Base-by-base conservation (phyloP, 2,888 invertebrate genomes). In the Willowsia nigromaculata region DNA sequence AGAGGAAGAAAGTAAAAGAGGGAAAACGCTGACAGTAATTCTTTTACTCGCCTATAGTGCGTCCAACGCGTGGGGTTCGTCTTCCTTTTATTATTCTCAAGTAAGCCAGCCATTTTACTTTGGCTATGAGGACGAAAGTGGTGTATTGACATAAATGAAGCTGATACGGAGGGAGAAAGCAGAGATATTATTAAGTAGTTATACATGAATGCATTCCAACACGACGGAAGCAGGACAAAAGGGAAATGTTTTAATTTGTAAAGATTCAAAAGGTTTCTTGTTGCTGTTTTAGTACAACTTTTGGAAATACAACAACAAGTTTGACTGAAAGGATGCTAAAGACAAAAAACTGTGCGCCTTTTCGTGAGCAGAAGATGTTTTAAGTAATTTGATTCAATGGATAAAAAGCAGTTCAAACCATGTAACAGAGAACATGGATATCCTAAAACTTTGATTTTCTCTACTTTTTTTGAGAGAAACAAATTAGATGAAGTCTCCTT, bases 321-420 rank as follows among this genome's bases (percentile, higher is more conserved):
- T 15, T 18, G 15, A 22, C 43, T 65, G 65, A 13, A 82, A 47
- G 22, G 43, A 59, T 80, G 6, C 80, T 2, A 25, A 18, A 50
- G 59, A 47, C 27, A 82, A 43, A 59, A 80, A 65, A 65, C 11
- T 27, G 59, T n/a, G n/a, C 15, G 27, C 2, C n/a, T 74, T 62
- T 65, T 43, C 50, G 25, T 65, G 30, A 18, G 40, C 40, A 9
- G 59, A 22, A 43, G 13, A 43, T 22, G 2, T 37, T 18, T 18
- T 47, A 65, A 27, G 59, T 59, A 81, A 82, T 82, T 82, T 82
- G 82, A 82, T 82, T 82, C 30, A 82, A 82, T 81, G 62, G 81
- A 81, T 81, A 27, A 62, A 22, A 80, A 27, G 43, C n/a, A 50
- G 15, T n/a, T 13, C 33, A 59, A 59, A 59, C 5, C 27, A 76